Evolutionary conservation across 2,888 invertebrate species (phyloP), one percentile per base, ranked within the genome.

Genomic region (Zaprionus obscuricornis): DNA sequence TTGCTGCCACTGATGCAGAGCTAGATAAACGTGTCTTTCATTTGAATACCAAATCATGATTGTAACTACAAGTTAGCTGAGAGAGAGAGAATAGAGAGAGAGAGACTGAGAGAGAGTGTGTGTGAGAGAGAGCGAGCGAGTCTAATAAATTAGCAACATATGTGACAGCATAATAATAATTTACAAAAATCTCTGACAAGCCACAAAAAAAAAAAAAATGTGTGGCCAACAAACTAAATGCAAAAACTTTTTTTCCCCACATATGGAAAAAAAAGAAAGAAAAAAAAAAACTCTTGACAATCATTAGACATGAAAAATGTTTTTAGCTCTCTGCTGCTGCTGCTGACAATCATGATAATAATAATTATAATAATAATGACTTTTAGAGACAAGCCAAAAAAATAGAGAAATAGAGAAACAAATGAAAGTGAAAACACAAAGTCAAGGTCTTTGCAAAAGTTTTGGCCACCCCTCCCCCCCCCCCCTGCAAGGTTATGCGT

Each of bases 291-390:
- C 51, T 66, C 57, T 57, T 73, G 78, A 84, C 78, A 79, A 66
- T 81, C 81, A 79, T 79, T 81, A 77, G 78, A 64, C 70, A 67
- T 74, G 57, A 62, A 36, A 74, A 81, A 65, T 67, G 55, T 52
- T 37, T 14, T 40, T 39, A 29, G 20, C 11, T 14, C 16, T 11
- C 22, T 40, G 34, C 47, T 59, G 39, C 51, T 39, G 45, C 54
- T 13, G 69, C 45, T 49, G 49, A 54, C 66, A 22, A 40, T 54
- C 51, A 52, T 55, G 47, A 64, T 49, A 52, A 77, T 77, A 63
- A 57, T 60, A 55, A 65, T 49, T 56, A 69, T 45, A 54, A 46
- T 16, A 37, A 43, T 39, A 27, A 55, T n/a, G n/a, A n/a, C n/a
- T n/a, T n/a, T n/a, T n/a, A n/a, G n/a, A n/a, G 7, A 22, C 7